Evolutionary conservation across 2,113 vertebrate genomes (phyloP), one percentile per base, ranked within the genome.

Genomic region (Panthera tigris): DNA sequence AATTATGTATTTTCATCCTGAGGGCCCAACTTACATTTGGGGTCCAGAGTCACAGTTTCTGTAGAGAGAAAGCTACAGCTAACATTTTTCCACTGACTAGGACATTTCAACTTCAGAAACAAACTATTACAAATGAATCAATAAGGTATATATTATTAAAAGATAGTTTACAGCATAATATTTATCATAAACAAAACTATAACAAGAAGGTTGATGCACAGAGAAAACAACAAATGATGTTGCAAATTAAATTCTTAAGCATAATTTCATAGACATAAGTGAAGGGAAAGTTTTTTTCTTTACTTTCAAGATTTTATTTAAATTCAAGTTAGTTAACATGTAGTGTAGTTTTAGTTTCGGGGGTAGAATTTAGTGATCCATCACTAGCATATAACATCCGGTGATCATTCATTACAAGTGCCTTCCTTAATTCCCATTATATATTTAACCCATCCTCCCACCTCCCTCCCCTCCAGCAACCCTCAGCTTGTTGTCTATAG

Each of bases 141-240:
- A 89, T 79, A 95, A 89, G n/a, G 8, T 10, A 69, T 45, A 7
- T 81, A 71, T 69, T 91, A 84, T 89, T 55, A 76, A 94, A 85
- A 91, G 33, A 68, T 10, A 45, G 5, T 81, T 90, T 81, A 50
- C 4, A 78, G 3, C 29, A 55, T 57, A 81, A 66, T 95, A 97
- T 95, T 88, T 16, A 33, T 80, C 6, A 92, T 96, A 95, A 92
- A 73, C 39, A 92, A 87, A 96, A 83, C 31, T 23, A 1, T 96
- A 89, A 92, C 21, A 65, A 50, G 52, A 86, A 96, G 52, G 0
- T 21, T 92, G 80, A 48, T 0, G 33, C 23, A 87, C 4, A n/a
- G 25, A 95, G 33, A 96, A 91, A 97, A 88, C 16, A 95, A 83
- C 41, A 80, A 95, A 94, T 85, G 19, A 83, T 73, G 10, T 27